These are phyloP conservation scores for Anastrepha obliqua DNA, from an alignment of 1,140 invertebrate genomes.

Conservation along the genomic window DNA sequence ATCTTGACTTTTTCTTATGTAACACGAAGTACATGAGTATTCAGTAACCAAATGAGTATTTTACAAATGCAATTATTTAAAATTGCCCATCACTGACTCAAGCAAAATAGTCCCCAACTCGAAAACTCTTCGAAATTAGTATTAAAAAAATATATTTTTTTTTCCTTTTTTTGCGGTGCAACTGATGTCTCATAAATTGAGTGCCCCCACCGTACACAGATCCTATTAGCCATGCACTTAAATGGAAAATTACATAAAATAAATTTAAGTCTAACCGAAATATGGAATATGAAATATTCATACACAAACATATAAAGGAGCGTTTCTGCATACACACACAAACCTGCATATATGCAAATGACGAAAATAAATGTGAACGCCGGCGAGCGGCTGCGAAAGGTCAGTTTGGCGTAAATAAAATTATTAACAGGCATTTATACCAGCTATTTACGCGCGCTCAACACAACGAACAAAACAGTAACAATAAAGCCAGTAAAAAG, in stretches of 20 bases:
- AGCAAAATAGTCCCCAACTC: no score
- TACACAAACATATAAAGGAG: neutral
- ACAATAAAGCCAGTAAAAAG: neutral
- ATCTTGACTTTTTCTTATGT: no score
- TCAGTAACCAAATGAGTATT: no score
- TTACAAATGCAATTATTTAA: no score
- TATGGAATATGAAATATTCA: neutral
- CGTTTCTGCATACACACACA: neutral
- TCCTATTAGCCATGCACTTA: neutral
- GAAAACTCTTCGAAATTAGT: no score
- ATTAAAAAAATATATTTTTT: no score
- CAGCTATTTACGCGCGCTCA: neutral
- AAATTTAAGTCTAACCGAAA: neutral
- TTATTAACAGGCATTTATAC: constrained; percentile 35
- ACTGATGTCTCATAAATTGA: neutral
- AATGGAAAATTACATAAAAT: neutral
- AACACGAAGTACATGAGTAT: no score
- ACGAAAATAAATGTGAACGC: neutral
- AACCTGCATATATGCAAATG: neutral
- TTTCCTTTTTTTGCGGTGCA: no score
- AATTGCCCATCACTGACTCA: no score
- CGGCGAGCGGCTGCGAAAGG: neutral
- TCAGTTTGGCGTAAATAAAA: constrained; percentile 39
- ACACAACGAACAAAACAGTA: neutral
- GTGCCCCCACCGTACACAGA: neutral